phyloP scores from a whole-genome alignment of 2,797 vertebrate genomes.

The Iguana delicatissima region DNA sequence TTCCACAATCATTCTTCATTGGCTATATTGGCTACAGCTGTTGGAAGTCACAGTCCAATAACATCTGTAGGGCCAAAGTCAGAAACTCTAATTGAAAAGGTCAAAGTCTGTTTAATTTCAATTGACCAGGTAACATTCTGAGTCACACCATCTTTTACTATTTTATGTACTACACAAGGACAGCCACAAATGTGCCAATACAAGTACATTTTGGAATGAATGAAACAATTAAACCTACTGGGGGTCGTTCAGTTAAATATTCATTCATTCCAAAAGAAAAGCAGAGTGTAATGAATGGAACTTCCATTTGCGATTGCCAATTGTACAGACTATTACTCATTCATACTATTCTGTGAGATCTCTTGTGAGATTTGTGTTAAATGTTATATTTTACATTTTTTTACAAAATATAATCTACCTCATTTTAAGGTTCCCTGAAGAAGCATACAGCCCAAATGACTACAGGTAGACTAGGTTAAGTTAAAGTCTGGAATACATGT shows the following conservation, averaged over 20 bases:
- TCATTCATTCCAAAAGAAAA: background rate
- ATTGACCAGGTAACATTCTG: background rate
- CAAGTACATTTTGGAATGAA: background rate
- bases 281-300: background rate
- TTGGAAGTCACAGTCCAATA: background rate
- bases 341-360: background rate
- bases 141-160: background rate
- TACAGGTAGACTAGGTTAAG: background rate
- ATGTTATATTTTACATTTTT: background rate
- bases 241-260: background rate
- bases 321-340: background rate
- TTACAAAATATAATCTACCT: background rate
- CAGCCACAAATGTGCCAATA: background rate
- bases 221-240: background rate
- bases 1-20: background rate
- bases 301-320: background rate
- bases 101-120: background rate
- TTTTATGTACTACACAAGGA: constrained; percentile 6
- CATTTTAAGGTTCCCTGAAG: background rate
- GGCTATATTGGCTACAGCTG: background rate
- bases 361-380: background rate
- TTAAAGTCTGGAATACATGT: background rate
- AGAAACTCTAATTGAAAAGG: background rate
- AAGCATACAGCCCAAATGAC: background rate
- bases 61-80: too few species aligned